phyloP scores from a whole-genome alignment of 2,888 invertebrate species.

The Ophonus ardosiacus region DNA sequence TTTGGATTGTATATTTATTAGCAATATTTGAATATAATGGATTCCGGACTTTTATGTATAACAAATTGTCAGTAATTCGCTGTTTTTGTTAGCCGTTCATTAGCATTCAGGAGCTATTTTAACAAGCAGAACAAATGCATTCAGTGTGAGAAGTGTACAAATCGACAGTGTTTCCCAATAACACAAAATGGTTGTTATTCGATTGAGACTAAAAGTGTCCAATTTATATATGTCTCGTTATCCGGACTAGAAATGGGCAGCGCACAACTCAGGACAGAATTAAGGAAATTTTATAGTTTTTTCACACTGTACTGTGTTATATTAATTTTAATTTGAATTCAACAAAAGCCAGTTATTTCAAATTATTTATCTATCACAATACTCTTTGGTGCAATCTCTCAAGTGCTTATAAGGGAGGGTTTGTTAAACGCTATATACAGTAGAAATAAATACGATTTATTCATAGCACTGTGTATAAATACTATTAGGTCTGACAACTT shows the following conservation, averaged over 20 bases:
- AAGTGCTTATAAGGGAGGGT: too few relatives aligned
- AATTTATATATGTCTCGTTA: constrained; percentile 61
- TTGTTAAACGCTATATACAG: background rate
- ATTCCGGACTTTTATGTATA: background rate
- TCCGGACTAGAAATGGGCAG: background rate
- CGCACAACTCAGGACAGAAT: background rate
- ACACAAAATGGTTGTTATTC: constrained; percentile 59
- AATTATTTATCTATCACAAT: too few relatives aligned
- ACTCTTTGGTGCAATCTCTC: too few relatives aligned
- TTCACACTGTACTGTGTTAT: too few relatives aligned
- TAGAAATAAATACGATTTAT: background rate
- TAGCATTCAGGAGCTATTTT: constrained; percentile 60
- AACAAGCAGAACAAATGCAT: constrained; percentile 59
- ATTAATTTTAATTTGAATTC: too few relatives aligned
- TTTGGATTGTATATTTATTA: background rate
- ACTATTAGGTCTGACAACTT: too few relatives aligned
- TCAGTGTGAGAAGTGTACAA: constrained; percentile 58
- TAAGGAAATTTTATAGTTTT: background rate
- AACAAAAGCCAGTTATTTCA: too few relatives aligned
- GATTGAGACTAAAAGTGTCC: constrained; percentile 61
- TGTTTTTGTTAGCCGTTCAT: constrained; percentile 30
- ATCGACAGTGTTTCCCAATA: constrained; percentile 58
- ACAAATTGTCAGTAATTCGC: constrained; percentile 11
- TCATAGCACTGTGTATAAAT: background rate
- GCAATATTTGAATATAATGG: background rate